phyloP scores from a whole-genome alignment of 35 echinoderm and acorn worm species.

The Amphiura filiformis region DNA sequence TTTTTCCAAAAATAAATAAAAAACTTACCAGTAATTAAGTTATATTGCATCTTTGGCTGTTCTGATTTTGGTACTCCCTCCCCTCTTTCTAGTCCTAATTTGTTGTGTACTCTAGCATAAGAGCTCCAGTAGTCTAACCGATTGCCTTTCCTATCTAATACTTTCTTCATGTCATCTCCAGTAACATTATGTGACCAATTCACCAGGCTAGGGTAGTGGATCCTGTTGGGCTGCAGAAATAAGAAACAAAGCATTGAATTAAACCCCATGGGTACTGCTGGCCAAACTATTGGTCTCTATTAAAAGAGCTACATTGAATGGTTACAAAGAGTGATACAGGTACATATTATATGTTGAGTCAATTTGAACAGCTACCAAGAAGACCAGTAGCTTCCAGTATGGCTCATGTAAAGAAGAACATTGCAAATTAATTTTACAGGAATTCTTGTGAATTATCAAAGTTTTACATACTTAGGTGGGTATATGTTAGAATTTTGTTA shows the following conservation, averaged over 20 bases:
- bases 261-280: background rate
- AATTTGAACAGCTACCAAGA: no score
- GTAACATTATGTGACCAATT: conserved; percentile 80
- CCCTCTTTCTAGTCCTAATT: conserved; percentile 75
- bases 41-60: conserved; percentile 52
- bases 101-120: conserved; percentile 72
- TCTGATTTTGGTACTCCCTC: conserved; percentile 50
- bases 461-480: no score
- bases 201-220: conserved; percentile 69
- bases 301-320: no score
- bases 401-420: no score
- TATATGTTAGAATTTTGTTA: no score
- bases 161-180: conserved; percentile 76
- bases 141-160: conserved; percentile 47
- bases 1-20: background rate
- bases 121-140: conserved; percentile 89
- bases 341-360: no score
- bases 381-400: no score
- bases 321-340: no score
- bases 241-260: no score
- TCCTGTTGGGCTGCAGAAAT: conserved; percentile 68
- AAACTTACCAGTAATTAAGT: conserved; percentile 82
- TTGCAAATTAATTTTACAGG: no score
- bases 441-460: no score
- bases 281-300: no score